A percentile compares a stretch with the other conserved stretches of the same genome.
These are phyloP conservation scores for Cynopterus sphinx DNA, from an alignment of 2,797 vertebrate species.

Conservation along the genomic window DNA sequence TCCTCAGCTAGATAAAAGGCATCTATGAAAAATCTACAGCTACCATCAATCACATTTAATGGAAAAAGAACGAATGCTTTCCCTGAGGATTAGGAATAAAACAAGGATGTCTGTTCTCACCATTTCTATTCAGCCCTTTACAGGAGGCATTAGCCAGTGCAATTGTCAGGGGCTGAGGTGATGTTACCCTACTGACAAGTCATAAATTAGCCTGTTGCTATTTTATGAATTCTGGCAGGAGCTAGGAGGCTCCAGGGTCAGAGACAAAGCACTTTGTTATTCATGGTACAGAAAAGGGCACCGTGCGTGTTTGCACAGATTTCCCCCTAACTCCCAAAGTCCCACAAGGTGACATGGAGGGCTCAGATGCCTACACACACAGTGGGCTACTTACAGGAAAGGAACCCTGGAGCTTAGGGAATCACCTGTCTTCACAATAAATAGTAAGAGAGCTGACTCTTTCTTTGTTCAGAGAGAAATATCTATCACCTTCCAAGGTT, in stretches of 20 bases:
- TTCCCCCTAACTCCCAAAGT: neutral
- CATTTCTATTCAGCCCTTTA: neutral
- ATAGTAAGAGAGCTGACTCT: neutral
- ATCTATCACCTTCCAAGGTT: neutral
- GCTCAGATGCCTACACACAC: neutral
- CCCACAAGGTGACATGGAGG: neutral
- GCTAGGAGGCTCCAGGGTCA: neutral
- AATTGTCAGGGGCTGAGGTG: neutral
- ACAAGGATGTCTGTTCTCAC: neutral
- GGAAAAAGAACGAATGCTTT: neutral
- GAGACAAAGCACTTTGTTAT: neutral
- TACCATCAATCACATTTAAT: neutral
- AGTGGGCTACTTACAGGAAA: neutral
- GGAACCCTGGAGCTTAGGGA: neutral
- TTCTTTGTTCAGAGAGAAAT: neutral
- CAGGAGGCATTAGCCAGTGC: neutral
- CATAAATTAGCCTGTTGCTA: neutral
- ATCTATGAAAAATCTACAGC: neutral
- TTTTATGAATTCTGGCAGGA: neutral
- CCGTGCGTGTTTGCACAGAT: neutral
- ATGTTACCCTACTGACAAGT: neutral
- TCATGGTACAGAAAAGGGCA: neutral
- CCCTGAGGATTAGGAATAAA: neutral
- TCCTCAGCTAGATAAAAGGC: neutral
- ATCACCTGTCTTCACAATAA: neutral